Evolutionary conservation across 1,140 invertebrate species (phyloP).

Genomic region (Halesus radiatus): DNA sequence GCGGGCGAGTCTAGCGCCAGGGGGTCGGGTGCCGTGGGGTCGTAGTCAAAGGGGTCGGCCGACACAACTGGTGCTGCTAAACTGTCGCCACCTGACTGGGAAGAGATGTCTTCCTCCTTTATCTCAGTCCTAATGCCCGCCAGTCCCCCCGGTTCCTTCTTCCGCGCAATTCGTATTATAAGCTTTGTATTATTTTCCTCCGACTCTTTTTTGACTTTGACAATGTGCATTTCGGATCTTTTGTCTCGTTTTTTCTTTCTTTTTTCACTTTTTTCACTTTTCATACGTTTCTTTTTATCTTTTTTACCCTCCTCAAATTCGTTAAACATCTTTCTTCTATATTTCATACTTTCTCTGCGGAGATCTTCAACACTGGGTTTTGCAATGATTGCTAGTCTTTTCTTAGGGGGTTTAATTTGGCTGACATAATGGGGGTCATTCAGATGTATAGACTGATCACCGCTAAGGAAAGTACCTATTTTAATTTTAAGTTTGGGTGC

Average conservation of each 20-base stretch:
- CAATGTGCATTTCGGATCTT: conserved; percentile 72
- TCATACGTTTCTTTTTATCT: conserved; percentile 72
- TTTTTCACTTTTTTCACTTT: conserved; percentile 67
- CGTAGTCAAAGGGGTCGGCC: conserved; percentile 61
- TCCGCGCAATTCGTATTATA: conserved; percentile 69
- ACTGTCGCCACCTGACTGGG: not conserved
- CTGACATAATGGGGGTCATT: conserved; percentile 65
- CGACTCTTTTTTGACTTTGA: conserved; percentile 69
- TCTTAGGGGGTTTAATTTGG: conserved; percentile 84
- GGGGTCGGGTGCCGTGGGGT: conserved; percentile 65
- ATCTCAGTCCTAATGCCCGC: conserved; percentile 47
- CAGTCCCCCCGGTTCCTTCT: conserved; percentile 60
- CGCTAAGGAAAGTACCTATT: conserved; percentile 71
- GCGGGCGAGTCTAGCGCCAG: conserved; percentile 66
- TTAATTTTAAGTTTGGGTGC: conserved; percentile 89
- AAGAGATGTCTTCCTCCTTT: conserved; percentile 56
- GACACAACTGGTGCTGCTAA: conserved; percentile 39
- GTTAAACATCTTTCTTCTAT: conserved; percentile 84
- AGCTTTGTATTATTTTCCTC: conserved; percentile 75
- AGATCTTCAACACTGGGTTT: conserved; percentile 83
- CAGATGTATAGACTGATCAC: conserved; percentile 58
- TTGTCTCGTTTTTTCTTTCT: conserved; percentile 78
- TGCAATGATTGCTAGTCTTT: conserved; percentile 76
- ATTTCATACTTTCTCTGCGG: conserved; percentile 89
- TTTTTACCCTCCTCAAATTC: conserved; percentile 82